Conservation (phyloP, 2,888 invertebrate genomes). For the Amiota communis region DNA sequence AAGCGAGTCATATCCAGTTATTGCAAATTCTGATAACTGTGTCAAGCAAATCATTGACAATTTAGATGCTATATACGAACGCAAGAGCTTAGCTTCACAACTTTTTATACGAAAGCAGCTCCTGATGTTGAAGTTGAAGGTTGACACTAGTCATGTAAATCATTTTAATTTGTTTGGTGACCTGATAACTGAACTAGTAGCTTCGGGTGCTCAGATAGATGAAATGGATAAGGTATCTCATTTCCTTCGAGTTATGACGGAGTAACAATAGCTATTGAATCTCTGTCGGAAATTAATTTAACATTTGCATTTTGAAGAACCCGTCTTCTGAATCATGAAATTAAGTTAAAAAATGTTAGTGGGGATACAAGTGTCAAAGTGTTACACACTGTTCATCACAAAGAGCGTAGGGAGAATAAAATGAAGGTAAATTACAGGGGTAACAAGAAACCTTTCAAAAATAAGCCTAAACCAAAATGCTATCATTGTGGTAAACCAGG, state of each 20-base stretch:
- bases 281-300: no score
- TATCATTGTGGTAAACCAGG: no score
- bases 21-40: conserved; percentile 36
- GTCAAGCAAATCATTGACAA: conserved; percentile 41
- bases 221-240: conserved; percentile 26
- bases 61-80: conserved; percentile 38
- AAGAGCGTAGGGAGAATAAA: neutral
- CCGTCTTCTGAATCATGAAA: no score
- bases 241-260: no score
- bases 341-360: no score
- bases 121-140: conserved; percentile 37
- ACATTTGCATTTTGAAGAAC: conserved; percentile 66
- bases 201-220: conserved; percentile 19
- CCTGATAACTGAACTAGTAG: conserved; percentile 38
- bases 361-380: no score
- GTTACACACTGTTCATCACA: no score
- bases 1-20: conserved; percentile 39
- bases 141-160: conserved; percentile 32
- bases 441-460: conserved; percentile 56
- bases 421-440: conserved; percentile 54
- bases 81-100: conserved; percentile 42
- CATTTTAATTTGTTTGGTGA: conserved; percentile 45
- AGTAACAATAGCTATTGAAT: no score
- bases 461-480: conserved; percentile 59
- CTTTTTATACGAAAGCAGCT: conserved; percentile 36